Evolutionary conservation across 2,113 vertebrate species (phyloP).

Genomic region (Hippocampus guttulatus): DNA sequence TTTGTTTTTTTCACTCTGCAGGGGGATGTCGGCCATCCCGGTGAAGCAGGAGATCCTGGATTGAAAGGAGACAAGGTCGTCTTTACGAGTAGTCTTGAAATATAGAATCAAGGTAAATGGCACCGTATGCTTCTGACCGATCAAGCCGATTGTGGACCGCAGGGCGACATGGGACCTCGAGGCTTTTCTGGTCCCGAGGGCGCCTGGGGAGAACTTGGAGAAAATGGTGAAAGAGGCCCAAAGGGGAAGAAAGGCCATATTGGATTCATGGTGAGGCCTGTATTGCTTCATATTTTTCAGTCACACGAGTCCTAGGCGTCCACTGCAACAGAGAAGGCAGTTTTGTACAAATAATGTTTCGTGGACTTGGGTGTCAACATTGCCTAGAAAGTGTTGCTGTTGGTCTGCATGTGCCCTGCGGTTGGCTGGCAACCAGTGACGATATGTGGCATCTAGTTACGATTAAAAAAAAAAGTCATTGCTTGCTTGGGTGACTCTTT

Average conservation of each 20-base stretch:
- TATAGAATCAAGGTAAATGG: neutral
- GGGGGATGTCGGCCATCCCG: constrained; percentile 70
- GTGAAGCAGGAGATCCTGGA: constrained; percentile 73
- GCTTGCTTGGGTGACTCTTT: neutral
- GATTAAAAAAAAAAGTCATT: neutral
- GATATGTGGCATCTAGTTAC: too few relatives aligned
- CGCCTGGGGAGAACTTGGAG: constrained; percentile 66
- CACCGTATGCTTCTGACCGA: neutral
- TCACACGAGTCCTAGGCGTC: neutral
- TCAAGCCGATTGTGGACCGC: constrained; percentile 16
- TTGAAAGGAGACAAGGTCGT: constrained; percentile 73
- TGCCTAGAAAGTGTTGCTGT: too few relatives aligned
- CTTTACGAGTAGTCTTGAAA: neutral
- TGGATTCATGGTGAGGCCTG: constrained; percentile 71
- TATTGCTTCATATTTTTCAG: neutral
- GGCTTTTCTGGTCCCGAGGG: constrained; percentile 76
- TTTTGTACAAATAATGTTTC: neutral
- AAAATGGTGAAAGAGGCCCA: constrained; percentile 66
- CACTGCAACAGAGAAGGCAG: neutral
- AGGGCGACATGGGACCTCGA: constrained; percentile 74
- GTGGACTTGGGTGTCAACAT: neutral
- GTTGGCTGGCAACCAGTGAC: too few relatives aligned
- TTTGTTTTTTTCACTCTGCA: constrained; percentile 18
- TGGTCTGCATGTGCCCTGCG: too few relatives aligned
- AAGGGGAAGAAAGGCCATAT: constrained; percentile 79